A percentile compares a stretch with the other conserved stretches of the same genome.
Evolutionary conservation across 2,888 invertebrate genomes (phyloP).

Genomic region (Andrena bicolor): DNA sequence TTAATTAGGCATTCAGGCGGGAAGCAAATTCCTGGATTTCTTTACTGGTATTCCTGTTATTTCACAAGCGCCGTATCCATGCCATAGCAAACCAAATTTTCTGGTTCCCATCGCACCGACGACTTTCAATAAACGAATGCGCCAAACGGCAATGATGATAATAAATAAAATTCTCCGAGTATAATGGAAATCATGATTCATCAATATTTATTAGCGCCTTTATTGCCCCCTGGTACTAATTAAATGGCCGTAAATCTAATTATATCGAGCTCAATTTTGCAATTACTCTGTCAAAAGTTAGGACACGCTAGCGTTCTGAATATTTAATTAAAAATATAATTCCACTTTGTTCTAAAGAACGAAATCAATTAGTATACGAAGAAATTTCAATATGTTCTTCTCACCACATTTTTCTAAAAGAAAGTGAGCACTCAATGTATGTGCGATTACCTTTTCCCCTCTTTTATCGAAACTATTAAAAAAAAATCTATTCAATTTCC

Average conservation of each 20-base stretch:
- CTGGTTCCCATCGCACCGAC: background rate
- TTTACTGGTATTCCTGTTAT: background rate
- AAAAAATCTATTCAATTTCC: too few species aligned
- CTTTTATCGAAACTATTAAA: too few species aligned
- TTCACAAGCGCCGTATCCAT: background rate
- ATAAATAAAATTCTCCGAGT: background rate
- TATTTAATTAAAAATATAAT: background rate
- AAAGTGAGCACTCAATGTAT: too few species aligned
- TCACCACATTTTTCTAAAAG: too few species aligned
- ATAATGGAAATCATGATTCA: slow-evolving; percentile 4
- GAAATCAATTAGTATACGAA: too few species aligned
- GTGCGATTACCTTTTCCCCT: too few species aligned
- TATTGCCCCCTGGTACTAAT: background rate
- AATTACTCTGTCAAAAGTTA: background rate
- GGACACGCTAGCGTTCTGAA: background rate
- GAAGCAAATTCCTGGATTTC: background rate
- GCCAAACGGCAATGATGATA: background rate
- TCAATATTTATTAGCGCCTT: background rate
- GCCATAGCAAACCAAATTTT: background rate
- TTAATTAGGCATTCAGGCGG: background rate
- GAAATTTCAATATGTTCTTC: too few species aligned
- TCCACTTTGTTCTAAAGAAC: background rate
- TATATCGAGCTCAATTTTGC: background rate
- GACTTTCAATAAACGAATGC: background rate
- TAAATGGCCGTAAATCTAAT: background rate